These are phyloP conservation scores for Steatocranus sp. DNA, from an alignment of 2,797 vertebrate species.

Conservation along the genomic window DNA sequence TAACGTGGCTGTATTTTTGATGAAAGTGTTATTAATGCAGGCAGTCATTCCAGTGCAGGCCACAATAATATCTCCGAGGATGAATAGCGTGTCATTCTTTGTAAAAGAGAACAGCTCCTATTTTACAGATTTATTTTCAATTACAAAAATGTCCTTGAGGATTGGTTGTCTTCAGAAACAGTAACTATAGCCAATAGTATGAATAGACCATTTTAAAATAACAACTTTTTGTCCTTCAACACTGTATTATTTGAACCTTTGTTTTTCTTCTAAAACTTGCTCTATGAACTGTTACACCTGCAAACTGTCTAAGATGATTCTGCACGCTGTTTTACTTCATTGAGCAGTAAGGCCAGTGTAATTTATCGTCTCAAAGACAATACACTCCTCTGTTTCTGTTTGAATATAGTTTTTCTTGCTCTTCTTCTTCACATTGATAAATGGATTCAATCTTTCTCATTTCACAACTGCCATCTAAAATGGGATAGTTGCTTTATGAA, in stretches of 20 bases:
- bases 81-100: background rate
- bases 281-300: background rate
- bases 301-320: background rate
- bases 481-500: background rate
- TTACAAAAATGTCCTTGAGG: slow-evolving; percentile 15
- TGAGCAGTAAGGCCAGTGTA: background rate
- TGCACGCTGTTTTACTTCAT: background rate
- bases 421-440: slow-evolving; percentile 3
- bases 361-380: background rate
- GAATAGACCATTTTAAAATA: background rate
- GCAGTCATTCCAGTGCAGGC: background rate
- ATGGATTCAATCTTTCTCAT: background rate
- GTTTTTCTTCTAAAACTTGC: slow-evolving; percentile 14
- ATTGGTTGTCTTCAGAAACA: slow-evolving; percentile 29
- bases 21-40: background rate
- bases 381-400: background rate
- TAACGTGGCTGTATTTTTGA: background rate
- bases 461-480: background rate
- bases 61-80: background rate
- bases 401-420: background rate
- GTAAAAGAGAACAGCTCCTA: background rate
- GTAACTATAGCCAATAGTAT: slow-evolving; percentile 1
- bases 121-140: slow-evolving; percentile 19
- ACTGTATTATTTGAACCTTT: background rate
- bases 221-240: slow-evolving; percentile 1